Evolutionary conservation across 1,140 invertebrate species (phyloP), one percentile per base, ranked within the genome.

Genomic region (Drosophila lowei): DNA sequence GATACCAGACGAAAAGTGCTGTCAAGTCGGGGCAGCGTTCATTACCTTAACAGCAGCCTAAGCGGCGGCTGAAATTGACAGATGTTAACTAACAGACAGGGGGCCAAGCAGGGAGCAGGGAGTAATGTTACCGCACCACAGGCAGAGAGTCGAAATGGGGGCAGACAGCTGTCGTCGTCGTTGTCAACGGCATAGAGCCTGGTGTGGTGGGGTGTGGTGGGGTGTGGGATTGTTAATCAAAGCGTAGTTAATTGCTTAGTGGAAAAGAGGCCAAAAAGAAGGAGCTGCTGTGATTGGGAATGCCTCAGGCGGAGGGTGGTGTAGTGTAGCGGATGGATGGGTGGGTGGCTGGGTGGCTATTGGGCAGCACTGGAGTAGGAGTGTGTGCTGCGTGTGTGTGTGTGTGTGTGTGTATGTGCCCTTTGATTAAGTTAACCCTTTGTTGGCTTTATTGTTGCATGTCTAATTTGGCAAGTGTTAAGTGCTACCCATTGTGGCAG

Each of bases 181-280:
- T 83, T 88, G 83, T 88, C 83, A 88, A 88, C 83, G 65, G 52
- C 42, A 56, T 13, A 13, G 11, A 13, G 34, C 3, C 1, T 13
- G 34, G 34, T 38, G 34, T 3, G 34, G 34, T 1, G 34, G 1
- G 38, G 6, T 30, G 42, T 34, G 15, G 38, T 16, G 11, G 21
- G 18, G 34, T n/a, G n/a, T n/a, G n/a, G 60, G 83, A 83, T 83
- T 83, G 83, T 88, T 88, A 88, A 88, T 88, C 83, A 88, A 88
- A 88, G 83, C 78, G 83, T 78, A 79, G 83, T 88, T 88, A 88
- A 88, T 88, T 88, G 83, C 78, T 83, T 86, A 80, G 84, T 72
- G 72, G 75, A 83, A 88, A 34, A 83, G 67, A 78, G 65, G 56
- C 77, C 49, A 55, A 77, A 79, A 84, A 66, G 71, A 80, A 85